Evolutionary conservation across 2,113 vertebrate species (phyloP).

Genomic region (Cephalopterus ornatus): DNA sequence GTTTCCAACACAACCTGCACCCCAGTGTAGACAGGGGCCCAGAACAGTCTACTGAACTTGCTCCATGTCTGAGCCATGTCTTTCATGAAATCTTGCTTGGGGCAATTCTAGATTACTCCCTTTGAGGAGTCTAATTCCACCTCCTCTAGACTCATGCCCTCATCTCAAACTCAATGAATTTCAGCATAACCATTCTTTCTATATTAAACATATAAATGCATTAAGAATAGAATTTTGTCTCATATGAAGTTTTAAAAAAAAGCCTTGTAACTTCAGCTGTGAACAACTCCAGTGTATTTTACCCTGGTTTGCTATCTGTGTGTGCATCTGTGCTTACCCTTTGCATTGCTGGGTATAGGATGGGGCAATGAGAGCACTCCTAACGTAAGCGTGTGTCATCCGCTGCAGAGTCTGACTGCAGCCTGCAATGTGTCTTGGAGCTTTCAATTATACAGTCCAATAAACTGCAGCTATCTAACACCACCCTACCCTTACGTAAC

Average conservation of each 20-base stretch:
- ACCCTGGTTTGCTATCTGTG: not conserved
- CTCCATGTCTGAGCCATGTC: not conserved
- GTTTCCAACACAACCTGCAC: not conserved
- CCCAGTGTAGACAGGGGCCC: not conserved
- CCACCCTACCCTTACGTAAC: conserved; percentile 9
- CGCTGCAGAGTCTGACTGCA: not conserved
- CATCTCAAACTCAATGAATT: not conserved
- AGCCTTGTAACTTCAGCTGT: accelerated
- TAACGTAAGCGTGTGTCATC: accelerated
- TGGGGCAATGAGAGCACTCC: not conserved
- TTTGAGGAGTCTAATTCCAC: not conserved
- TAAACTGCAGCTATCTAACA: not conserved
- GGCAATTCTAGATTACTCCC: not conserved
- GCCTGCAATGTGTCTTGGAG: not conserved
- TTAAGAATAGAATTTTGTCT: not conserved
- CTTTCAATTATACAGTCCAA: conserved; percentile 17
- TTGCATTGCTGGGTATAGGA: not conserved
- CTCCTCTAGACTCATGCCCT: not conserved
- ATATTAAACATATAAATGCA: not conserved
- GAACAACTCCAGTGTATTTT: not conserved
- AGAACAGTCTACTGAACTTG: not conserved
- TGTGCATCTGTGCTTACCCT: not conserved
- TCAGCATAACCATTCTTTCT: not conserved
- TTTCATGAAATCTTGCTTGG: not conserved
- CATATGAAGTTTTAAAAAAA: not conserved